phyloP scores from a whole-genome alignment of 2,888 invertebrate species.

The Eretmocerus hayati region DNA sequence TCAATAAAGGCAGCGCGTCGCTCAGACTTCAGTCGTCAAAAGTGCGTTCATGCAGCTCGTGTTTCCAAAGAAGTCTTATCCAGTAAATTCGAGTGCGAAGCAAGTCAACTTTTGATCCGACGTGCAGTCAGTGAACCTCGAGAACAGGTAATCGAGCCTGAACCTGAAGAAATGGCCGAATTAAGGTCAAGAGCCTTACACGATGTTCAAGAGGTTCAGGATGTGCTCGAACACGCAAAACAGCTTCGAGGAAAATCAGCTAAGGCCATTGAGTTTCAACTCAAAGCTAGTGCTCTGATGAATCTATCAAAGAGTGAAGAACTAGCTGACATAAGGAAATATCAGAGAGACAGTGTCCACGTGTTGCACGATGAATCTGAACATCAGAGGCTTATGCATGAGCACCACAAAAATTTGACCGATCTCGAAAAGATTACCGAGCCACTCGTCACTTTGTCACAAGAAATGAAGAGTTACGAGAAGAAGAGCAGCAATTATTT shows the following conservation, averaged over 20 bases:
- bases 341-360: constrained; percentile 36
- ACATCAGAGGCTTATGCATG: constrained; percentile 47
- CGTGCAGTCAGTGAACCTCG: constrained; percentile 18
- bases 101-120: constrained; percentile 22
- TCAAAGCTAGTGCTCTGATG: constrained; percentile 45
- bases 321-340: constrained; percentile 44
- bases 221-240: constrained; percentile 40
- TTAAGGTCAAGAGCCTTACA: constrained; percentile 31
- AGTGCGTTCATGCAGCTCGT: constrained; percentile 58
- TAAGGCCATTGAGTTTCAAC: constrained; percentile 56
- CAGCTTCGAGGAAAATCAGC: constrained; percentile 68
- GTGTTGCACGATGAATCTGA: constrained; percentile 37
- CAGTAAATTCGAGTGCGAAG: constrained; percentile 25
- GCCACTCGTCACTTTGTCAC: constrained; percentile 56
- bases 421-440: constrained; percentile 53
- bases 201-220: constrained; percentile 37
- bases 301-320: constrained; percentile 51
- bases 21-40: constrained; percentile 57
- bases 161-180: constrained; percentile 29
- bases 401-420: constrained; percentile 44
- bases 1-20: constrained; percentile 50
- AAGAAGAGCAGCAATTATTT: constrained; percentile 55
- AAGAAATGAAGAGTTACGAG: constrained; percentile 59
- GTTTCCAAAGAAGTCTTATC: constrained; percentile 58
- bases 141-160: constrained; percentile 8